Conservation (phyloP, 2,888 invertebrate genomes). For the Agrenia bidenticulata region DNA sequence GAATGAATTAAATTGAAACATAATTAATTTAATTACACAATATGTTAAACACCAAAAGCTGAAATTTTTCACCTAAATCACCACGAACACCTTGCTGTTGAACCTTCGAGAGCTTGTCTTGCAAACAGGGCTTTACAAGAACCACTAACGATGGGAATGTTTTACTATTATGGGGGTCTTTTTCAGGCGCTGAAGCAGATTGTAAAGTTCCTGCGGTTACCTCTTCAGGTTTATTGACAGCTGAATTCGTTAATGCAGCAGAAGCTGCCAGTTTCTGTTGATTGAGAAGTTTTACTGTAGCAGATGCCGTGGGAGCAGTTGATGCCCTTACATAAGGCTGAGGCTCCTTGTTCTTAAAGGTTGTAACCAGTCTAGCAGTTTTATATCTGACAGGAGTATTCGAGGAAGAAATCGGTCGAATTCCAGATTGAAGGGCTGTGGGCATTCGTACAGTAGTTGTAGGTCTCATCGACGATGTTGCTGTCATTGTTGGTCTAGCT, state of each 20-base stretch:
- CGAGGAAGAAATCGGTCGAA: too few relatives aligned
- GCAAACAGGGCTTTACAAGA: slow-evolving; percentile 75
- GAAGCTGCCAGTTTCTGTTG: background rate
- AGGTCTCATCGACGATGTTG: too few relatives aligned
- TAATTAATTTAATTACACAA: too few relatives aligned
- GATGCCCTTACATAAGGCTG: background rate
- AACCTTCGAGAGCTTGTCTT: slow-evolving; percentile 61
- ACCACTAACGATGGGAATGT: slow-evolving; percentile 85
- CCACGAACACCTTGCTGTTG: slow-evolving; percentile 56
- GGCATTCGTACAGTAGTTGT: too few relatives aligned
- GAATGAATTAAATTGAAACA: background rate
- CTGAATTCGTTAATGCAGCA: too few relatives aligned
- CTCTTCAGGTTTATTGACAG: background rate
- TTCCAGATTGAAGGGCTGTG: too few relatives aligned
- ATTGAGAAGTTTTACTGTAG: background rate
- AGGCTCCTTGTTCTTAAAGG: background rate
- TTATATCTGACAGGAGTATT: background rate
- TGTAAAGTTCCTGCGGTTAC: slow-evolving; percentile 32
- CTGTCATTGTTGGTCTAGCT: too few relatives aligned
- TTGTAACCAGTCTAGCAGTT: background rate
- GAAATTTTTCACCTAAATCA: slow-evolving; percentile 56
- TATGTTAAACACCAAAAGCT: too few relatives aligned
- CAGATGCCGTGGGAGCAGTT: background rate
- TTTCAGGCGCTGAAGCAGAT: slow-evolving; percentile 27
- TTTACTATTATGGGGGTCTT: slow-evolving; percentile 61